These are phyloP conservation scores for Guaruba guarouba DNA, from an alignment of 2,113 vertebrate species.

Conservation along the genomic window DNA sequence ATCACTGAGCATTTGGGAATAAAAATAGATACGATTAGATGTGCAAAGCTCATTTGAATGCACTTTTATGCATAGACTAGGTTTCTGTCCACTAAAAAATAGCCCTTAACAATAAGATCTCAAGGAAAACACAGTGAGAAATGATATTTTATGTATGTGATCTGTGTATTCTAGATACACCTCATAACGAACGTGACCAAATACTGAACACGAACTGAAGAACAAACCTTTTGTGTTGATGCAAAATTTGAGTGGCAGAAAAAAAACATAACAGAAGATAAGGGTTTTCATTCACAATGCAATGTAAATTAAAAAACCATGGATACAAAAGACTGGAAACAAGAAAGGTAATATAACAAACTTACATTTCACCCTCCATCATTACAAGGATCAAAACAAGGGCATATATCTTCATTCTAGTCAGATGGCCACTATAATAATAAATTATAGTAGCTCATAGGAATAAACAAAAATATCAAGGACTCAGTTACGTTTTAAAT, in stretches of 20 bases:
- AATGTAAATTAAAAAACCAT: slow-evolving; percentile 62
- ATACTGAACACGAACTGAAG: slow-evolving; percentile 58
- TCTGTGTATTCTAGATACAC: slow-evolving; percentile 40
- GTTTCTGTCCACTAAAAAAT: slow-evolving; percentile 37
- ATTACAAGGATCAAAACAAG: slow-evolving; percentile 51
- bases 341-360: slow-evolving; percentile 62
- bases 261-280: slow-evolving; percentile 62
- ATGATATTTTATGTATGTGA: slow-evolving; percentile 39
- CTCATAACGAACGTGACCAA: slow-evolving; percentile 54
- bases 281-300: slow-evolving; percentile 59
- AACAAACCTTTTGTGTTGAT: slow-evolving; percentile 62
- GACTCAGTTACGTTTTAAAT: background rate
- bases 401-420: slow-evolving; percentile 54
- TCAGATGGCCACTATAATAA: slow-evolving; percentile 26
- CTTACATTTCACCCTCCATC: slow-evolving; percentile 30
- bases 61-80: slow-evolving; percentile 2
- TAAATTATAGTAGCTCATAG: slow-evolving; percentile 16
- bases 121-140: slow-evolving; percentile 32
- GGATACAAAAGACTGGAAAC: slow-evolving; percentile 58
- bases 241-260: slow-evolving; percentile 60
- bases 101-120: slow-evolving; percentile 47
- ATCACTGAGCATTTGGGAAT: slow-evolving; percentile 12
- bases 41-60: slow-evolving; percentile 51
- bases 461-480: slow-evolving; percentile 29
- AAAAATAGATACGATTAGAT: slow-evolving; percentile 42